Evolutionary conservation across 2,888 invertebrate species (phyloP), one percentile per base, ranked within the genome.

Genomic region (Maniola hyperantus): DNA sequence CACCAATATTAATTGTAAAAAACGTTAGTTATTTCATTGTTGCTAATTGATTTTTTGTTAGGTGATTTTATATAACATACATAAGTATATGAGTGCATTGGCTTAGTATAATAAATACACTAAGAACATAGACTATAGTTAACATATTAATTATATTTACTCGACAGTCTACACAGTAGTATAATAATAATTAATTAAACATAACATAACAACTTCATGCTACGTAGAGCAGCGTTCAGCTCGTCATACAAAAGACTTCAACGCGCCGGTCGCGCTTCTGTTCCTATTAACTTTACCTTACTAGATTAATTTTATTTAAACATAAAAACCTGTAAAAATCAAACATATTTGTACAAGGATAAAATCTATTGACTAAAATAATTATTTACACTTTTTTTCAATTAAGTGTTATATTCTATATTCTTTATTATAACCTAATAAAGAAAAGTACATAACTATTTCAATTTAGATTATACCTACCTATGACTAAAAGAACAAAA

Each of bases 161-260:
- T 33, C 10, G 4, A n/a, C 33, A 53, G 6, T n/a, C n/a, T 53
- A 15, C 5, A 54, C 54, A 18, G 39, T 55, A 39, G 39, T 34
- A 20, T 39, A 26, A 26, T 13, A 26, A 13, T 8, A 33, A 13
- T 10, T 39, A 42, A 26, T 13, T 26, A 13, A 5, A 33, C 6
- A 26, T n/a, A 53, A 53, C 6, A 44, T 26, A 26, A 44, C 44
- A 8, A 26, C n/a, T 42, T 26, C 44, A 44, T 18, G 59, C 59
- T 61, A 51, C 61, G 39, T 44, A n/a, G 53, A 42, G 44, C 53
- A 1, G 33, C 44, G 34, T 44, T 20, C 26, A 18, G 13, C 51
- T 34, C 15, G 34, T 26, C 50, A 51, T 46, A 53, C 64, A 54
- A 67, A 71, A 71, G 69, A 71, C 61, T 61, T 69, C 67, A 71